Evolutionary conservation across 2,888 invertebrate genomes (phyloP).

Genomic region (Nomada lathburiana): DNA sequence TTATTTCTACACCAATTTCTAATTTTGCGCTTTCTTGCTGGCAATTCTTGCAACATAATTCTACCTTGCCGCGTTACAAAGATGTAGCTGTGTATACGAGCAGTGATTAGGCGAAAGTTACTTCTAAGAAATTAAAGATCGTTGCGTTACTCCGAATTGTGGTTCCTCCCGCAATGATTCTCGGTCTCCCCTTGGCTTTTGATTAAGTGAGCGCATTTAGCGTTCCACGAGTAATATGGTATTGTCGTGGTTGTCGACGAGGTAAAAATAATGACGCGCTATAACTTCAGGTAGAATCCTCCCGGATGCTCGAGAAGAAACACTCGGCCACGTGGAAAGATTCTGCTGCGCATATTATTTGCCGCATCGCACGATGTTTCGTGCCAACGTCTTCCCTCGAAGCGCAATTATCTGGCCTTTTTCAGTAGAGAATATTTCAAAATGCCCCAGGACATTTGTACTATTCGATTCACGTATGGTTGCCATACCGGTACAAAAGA

Average conservation of each 20-base stretch:
- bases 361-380: neutral
- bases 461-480: neutral
- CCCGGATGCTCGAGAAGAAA: conserved; percentile 6
- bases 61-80: too few relatives aligned
- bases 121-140: too few relatives aligned
- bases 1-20: neutral
- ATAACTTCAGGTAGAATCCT: conserved; percentile 20
- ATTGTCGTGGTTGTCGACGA: neutral
- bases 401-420: conserved; percentile 24
- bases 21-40: too few relatives aligned
- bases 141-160: neutral
- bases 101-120: too few relatives aligned
- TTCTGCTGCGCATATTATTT: conserved; percentile 53
- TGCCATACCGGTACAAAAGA: neutral
- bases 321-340: conserved; percentile 18
- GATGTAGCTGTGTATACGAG: too few relatives aligned
- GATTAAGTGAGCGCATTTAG: neutral
- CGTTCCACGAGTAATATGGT: neutral
- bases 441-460: neutral
- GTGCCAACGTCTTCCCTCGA: conserved; percentile 45
- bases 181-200: too few relatives aligned
- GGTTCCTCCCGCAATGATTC: neutral
- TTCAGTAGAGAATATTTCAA: neutral
- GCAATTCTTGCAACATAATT: too few relatives aligned
- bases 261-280: conserved; percentile 43